Evolutionary conservation across 2,113 vertebrate genomes (phyloP).

Genomic region (Coracopsis vasa): DNA sequence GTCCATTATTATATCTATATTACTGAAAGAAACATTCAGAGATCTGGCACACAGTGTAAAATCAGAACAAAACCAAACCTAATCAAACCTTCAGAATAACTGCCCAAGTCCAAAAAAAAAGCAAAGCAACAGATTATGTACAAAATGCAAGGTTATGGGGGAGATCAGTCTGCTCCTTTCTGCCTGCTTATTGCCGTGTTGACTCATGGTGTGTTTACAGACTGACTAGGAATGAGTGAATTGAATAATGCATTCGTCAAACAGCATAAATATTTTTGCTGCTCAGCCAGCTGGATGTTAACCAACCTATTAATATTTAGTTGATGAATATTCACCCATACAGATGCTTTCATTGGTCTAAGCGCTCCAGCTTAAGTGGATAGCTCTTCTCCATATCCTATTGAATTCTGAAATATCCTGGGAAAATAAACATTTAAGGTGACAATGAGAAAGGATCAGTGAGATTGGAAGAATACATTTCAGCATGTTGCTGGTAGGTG

Average conservation of each 20-base stretch:
- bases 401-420: neutral
- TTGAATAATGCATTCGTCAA: neutral
- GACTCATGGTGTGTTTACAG: constrained; percentile 10
- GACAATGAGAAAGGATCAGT: neutral
- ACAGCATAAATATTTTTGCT: constrained; percentile 54
- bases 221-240: neutral
- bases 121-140: neutral
- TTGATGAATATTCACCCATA: constrained; percentile 46
- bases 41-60: constrained; percentile 2
- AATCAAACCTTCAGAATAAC: constrained; percentile 24
- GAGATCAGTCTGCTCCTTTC: neutral
- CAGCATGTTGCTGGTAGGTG: neutral
- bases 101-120: neutral
- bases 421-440: constrained; percentile 8
- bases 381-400: neutral
- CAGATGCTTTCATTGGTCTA: constrained; percentile 35
- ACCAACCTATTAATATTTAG: constrained; percentile 57
- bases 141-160: neutral
- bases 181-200: neutral
- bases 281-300: constrained; percentile 54
- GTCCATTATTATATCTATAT: neutral
- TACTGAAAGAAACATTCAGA: neutral
- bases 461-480: neutral
- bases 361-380: constrained; percentile 26
- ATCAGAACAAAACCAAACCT: neutral